A percentile compares a stretch with the other conserved stretches of the same genome.
These are phyloP conservation scores for Echinometra lucunter DNA, from an alignment of 53 echinoderm and acorn worm species.

Conservation along the genomic window DNA sequence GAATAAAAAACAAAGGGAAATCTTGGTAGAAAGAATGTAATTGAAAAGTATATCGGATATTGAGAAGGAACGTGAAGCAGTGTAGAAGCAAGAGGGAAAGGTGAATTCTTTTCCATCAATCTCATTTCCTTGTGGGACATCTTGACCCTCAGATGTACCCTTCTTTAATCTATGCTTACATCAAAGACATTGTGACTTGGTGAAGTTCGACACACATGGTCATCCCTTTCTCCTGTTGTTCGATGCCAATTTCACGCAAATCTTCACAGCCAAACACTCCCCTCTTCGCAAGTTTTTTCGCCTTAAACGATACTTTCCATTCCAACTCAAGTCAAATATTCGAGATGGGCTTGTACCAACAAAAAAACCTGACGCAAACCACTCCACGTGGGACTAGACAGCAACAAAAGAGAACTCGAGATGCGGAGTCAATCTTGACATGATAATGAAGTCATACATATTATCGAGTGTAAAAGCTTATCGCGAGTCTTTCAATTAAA, in stretches of 20 bases:
- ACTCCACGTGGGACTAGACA: conserved; percentile 40
- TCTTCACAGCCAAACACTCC: conserved; percentile 42
- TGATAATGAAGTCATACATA: conserved; percentile 55
- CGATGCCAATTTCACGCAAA: conserved; percentile 70
- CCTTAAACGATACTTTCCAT: conserved; percentile 54
- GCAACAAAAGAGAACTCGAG: conserved; percentile 57
- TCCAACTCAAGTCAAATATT: conserved; percentile 39
- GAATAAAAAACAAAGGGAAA: not conserved
- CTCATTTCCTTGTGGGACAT: not conserved
- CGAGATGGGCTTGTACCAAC: conserved; percentile 7
- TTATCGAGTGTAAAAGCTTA: conserved; percentile 55
- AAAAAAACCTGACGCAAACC: conserved; percentile 39
- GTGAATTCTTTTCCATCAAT: not conserved
- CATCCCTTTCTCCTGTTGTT: not conserved
- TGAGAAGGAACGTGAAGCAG: not conserved
- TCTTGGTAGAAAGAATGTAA: not conserved
- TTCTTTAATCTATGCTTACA: not conserved
- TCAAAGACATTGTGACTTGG: not conserved
- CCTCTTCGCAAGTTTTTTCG: conserved; percentile 43
- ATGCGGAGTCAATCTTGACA: conserved; percentile 38
- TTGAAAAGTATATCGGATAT: not conserved
- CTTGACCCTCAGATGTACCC: conserved; percentile 21
- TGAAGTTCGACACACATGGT: conserved; percentile 40
- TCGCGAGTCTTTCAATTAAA: conserved; percentile 59
- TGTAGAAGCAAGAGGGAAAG: not conserved